A percentile compares a stretch with the other conserved stretches of the same genome.
phyloP scores from a whole-genome alignment of 2,797 vertebrate genomes.

The Enteromius trimaculatus region DNA sequence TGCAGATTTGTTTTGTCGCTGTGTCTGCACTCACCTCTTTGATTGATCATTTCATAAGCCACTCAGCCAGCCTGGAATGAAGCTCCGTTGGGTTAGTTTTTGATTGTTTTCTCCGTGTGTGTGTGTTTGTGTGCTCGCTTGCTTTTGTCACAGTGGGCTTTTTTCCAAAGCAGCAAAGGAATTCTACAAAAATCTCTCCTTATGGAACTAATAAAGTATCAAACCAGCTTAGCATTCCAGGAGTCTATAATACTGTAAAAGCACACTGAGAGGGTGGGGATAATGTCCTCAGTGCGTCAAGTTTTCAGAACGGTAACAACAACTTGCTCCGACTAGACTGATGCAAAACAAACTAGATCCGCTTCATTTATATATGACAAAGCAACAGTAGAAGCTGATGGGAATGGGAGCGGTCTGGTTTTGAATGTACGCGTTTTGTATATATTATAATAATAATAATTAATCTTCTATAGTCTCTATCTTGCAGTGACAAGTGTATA shows the following conservation, averaged over 20 bases:
- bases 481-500: not conserved
- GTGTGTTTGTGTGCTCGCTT: not conserved
- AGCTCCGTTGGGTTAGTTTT: constrained; percentile 49
- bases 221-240: constrained; percentile 37
- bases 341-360: not conserved
- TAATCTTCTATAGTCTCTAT: not conserved
- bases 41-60: constrained; percentile 65
- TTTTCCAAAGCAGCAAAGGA: constrained; percentile 39
- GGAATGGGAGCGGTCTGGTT: not conserved
- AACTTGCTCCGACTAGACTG: constrained; percentile 3
- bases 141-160: constrained; percentile 39
- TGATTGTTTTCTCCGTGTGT: constrained; percentile 36
- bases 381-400: not conserved
- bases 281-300: not conserved
- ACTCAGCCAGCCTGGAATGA: constrained; percentile 43
- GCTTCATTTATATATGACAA: not conserved
- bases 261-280: constrained; percentile 8
- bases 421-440: not conserved
- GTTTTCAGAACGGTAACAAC: not conserved
- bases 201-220: constrained; percentile 49
- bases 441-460: not conserved
- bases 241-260: constrained; percentile 37
- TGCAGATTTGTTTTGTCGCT: constrained; percentile 35
- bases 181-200: constrained; percentile 42
- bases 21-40: constrained; percentile 53